These are phyloP conservation scores for Benthosema pterotum DNA, from an alignment of 2,797 vertebrate species.

Conservation along the genomic window DNA sequence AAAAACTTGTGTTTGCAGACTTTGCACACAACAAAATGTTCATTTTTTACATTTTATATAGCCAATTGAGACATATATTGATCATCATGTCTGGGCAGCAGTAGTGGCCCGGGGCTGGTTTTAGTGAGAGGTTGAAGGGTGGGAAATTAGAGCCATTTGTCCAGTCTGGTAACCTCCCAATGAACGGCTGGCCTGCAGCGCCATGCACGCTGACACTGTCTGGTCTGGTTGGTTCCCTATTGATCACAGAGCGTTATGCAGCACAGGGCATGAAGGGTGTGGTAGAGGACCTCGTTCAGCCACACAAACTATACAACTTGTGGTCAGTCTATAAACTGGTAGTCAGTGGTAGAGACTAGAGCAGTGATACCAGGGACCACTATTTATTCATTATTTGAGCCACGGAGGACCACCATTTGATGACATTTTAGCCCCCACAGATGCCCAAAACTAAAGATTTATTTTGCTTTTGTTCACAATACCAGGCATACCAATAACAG, in stretches of 20 bases:
- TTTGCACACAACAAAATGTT: background rate
- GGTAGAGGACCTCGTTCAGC: conserved; percentile 9
- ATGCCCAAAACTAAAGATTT: too few relatives aligned
- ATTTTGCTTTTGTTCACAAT: too few relatives aligned
- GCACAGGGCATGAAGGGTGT: conserved; percentile 28
- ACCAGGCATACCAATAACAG: too few relatives aligned
- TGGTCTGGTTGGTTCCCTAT: conserved; percentile 68
- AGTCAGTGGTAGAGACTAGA: conserved; percentile 25
- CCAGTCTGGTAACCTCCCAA: conserved; percentile 14
- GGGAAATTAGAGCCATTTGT: conserved; percentile 18
- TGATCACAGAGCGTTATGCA: conserved; percentile 57
- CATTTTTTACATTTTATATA: conserved; percentile 56
- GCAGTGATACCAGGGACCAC: too few relatives aligned
- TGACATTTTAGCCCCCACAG: too few relatives aligned
- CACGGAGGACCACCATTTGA: too few relatives aligned
- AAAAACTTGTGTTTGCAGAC: too few relatives aligned
- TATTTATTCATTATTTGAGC: too few relatives aligned
- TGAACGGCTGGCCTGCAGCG: conserved; percentile 54
- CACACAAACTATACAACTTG: conserved; percentile 60
- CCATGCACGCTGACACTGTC: conserved; percentile 66
- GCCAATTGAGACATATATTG: conserved; percentile 68
- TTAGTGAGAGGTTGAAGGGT: conserved; percentile 26
- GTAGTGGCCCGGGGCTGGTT: conserved; percentile 44
- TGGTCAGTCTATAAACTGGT: conserved; percentile 55
- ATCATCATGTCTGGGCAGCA: conserved; percentile 46